Base-by-base conservation (phyloP, 2,797 vertebrate genomes). In the Gallinago nigripennis region DNA sequence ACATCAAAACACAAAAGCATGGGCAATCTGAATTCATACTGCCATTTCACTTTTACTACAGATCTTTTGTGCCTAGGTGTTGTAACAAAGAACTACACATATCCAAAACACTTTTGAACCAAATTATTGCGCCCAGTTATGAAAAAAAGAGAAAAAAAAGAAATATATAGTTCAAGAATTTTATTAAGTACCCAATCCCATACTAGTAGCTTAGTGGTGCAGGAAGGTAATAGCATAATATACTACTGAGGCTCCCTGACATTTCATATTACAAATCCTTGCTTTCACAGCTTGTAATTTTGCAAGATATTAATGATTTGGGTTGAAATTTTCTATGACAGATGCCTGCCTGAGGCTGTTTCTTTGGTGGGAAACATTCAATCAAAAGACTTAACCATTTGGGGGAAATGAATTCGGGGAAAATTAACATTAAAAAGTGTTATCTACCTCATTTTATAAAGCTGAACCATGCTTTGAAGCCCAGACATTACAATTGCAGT, bases 271-370 rank as follows among this genome's bases (percentile, higher is more conserved):
- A 92, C 25, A 90, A 82, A 86, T 77, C 8, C 3, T 19, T 73
- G 6, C 63, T 87, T 83, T 86, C 35, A 84, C 9, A 73, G 6
- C 8, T 86, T 77, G 66, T 61, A 77, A 82, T 85, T 95, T 77
- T 82, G 50, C 51, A 80, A 90, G 92, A 89, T 95, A 94, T 68
- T 90, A 84, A 95, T 92, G 64, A 84, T 90, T 53, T 82, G 43
- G 80, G 50, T 24, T 88, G 21, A 86, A 58, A 45, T 77, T 89
- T 95, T 91, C 65, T 77, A 66, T 77, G 78, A 82, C 66, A 93
- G 86, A 87, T 89, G 71, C 60, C 48, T 92, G 75, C 92, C 88
- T 94, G 39, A 90, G 64, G 92, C 78, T 77, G 16, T 80, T 92
- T 80, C 83, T 92, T 94, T 82, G 48, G 78, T 90, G 60, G 56